These are phyloP conservation scores for Triops cancriformis DNA, from an alignment of 1,140 invertebrate species.

Conservation along the genomic window DNA sequence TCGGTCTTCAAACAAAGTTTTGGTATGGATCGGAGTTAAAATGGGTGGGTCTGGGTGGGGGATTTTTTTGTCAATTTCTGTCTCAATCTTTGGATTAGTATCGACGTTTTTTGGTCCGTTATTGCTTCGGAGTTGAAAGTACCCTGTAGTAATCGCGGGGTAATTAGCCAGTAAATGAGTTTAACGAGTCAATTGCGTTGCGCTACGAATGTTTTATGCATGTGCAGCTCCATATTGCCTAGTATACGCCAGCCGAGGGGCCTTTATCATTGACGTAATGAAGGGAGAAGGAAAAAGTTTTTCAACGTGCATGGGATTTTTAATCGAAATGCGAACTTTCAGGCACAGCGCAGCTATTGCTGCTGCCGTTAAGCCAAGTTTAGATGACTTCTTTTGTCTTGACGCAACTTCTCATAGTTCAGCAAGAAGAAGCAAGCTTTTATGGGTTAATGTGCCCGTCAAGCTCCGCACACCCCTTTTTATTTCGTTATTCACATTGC, in stretches of 20 bases:
- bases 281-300: neutral
- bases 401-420: too few relatives aligned
- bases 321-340: neutral
- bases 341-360: neutral
- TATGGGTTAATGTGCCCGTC: too few relatives aligned
- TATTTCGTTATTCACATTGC: too few relatives aligned
- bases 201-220: neutral
- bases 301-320: neutral
- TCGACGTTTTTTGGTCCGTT: too few relatives aligned
- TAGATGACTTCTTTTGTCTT: neutral
- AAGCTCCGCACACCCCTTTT: too few relatives aligned
- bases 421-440: too few relatives aligned
- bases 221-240: neutral
- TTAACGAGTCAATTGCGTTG: constrained; percentile 1
- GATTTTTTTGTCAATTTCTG: too few relatives aligned
- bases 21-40: too few relatives aligned
- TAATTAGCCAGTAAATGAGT: neutral
- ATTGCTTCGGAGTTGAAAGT: neutral
- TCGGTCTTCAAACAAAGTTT: neutral
- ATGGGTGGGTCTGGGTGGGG: neutral
- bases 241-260: neutral
- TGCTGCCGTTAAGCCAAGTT: neutral
- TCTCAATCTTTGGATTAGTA: too few relatives aligned
- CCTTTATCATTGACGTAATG: neutral
- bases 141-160: neutral